phyloP scores from a whole-genome alignment of 2,797 vertebrate species.

The Sandelia bainsii region DNA sequence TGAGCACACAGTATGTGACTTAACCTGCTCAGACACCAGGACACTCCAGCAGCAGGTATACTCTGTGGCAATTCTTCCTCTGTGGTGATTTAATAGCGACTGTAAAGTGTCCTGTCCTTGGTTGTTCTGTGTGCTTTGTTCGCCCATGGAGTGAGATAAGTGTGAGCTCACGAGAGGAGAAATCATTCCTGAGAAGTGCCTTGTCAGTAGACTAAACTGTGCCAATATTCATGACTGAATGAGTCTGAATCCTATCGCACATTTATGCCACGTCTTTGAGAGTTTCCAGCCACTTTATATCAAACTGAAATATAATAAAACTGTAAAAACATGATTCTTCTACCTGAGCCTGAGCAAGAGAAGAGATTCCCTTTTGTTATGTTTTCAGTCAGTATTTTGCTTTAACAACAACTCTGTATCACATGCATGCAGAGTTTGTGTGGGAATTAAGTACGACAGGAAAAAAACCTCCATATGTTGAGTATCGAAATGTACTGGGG shows the following conservation, averaged over 20 bases:
- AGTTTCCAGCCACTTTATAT: conserved; percentile 3
- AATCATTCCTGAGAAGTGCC: conserved; percentile 31
- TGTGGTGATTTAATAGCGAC: conserved; percentile 53
- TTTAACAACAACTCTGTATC: not conserved
- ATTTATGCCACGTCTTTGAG: not conserved
- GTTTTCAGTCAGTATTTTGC: conserved; percentile 7
- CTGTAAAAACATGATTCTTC: not conserved
- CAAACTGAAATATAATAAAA: conserved; percentile 4
- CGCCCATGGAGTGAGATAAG: conserved; percentile 49
- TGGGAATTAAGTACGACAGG: not conserved
- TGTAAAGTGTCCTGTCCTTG: conserved; percentile 52
- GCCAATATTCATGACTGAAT: conserved; percentile 24
- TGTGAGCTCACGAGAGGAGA: conserved; percentile 39
- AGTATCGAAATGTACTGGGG: conserved; percentile 17
- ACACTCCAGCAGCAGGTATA: conserved; percentile 34
- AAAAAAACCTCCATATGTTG: conserved; percentile 29
- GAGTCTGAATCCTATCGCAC: conserved; percentile 22
- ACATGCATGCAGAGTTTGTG: not conserved
- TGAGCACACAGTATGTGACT: conserved; percentile 40
- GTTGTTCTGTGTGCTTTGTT: conserved; percentile 48
- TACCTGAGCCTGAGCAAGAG: conserved; percentile 10
- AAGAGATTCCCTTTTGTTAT: not conserved
- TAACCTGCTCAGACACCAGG: conserved; percentile 39
- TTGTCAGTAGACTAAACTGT: conserved; percentile 26
- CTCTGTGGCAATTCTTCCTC: conserved; percentile 47